Evolutionary conservation across 23 tunicate genomes (phyloP).

Genomic region (Styela clava): DNA sequence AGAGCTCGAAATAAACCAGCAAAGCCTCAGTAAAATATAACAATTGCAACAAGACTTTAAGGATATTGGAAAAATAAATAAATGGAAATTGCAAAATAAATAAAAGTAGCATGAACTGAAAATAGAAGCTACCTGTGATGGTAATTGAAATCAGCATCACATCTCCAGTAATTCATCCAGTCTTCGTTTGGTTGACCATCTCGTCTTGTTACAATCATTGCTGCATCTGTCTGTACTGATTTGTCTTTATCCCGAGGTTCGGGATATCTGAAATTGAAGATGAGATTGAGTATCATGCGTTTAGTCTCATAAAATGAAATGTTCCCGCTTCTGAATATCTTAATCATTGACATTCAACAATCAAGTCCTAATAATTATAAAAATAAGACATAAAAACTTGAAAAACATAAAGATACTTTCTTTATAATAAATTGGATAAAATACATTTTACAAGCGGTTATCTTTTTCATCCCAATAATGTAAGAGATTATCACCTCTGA

Average conservation of each 20-base stretch:
- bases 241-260: conserved; percentile 40
- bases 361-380: no score
- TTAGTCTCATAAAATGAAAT: not conserved
- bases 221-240: conserved; percentile 32
- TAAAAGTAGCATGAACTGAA: no score
- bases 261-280: conserved; percentile 50
- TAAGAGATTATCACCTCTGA: no score
- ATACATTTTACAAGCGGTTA: no score
- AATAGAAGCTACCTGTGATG: conserved; percentile 92
- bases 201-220: conserved; percentile 41
- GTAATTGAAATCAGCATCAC: conserved; percentile 74
- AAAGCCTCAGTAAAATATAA: no score
- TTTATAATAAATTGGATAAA: no score
- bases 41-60: not conserved
- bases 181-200: conserved; percentile 44
- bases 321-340: not conserved
- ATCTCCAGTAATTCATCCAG: conserved; percentile 85
- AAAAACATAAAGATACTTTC: no score
- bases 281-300: not conserved
- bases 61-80: not conserved
- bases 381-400: no score
- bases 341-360: not conserved
- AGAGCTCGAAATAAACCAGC: no score
- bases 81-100: not conserved
- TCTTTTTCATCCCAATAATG: no score